Evolutionary conservation across 2,113 vertebrate genomes (phyloP).

Genomic region (Loxodonta africana): DNA sequence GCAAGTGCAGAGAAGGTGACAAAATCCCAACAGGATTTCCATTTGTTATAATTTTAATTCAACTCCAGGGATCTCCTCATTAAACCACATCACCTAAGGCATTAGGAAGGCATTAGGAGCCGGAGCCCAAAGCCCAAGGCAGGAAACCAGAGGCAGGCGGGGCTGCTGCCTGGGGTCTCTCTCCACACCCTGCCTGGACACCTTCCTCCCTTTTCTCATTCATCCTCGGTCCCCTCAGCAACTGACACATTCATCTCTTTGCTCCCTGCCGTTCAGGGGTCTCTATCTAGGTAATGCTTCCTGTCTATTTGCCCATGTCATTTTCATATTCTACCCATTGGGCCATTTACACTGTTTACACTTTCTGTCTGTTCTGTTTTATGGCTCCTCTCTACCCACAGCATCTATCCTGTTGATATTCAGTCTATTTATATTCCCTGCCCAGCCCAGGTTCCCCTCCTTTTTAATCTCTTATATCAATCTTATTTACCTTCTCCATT

Average conservation of each 20-base stretch:
- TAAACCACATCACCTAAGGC: not conserved
- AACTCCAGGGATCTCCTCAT: conserved; percentile 57
- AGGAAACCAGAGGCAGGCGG: accelerated
- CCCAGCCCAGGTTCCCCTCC: not conserved
- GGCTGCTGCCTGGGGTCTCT: accelerated
- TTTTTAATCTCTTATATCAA: conserved; percentile 76
- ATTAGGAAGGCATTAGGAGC: not conserved
- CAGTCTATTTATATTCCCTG: conserved; percentile 73
- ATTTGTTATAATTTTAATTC: conserved; percentile 43
- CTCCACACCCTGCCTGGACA: accelerated
- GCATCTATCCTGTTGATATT: conserved; percentile 36
- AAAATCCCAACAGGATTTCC: conserved; percentile 25
- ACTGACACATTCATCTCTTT: not conserved
- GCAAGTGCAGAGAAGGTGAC: conserved; percentile 40
- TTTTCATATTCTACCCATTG: conserved; percentile 48
- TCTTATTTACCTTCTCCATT: conserved; percentile 70
- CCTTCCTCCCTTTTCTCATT: not conserved
- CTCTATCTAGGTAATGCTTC: not conserved
- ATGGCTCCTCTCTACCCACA: not conserved
- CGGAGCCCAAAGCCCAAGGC: conserved; percentile 7
- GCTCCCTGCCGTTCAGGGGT: not conserved
- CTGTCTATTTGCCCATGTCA: not conserved
- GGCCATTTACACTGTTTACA: conserved; percentile 49
- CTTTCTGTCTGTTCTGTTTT: conserved; percentile 55
- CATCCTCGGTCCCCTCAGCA: not conserved